Base-by-base conservation (phyloP, 2,113 vertebrate genomes). In the Anser cygnoides region DNA sequence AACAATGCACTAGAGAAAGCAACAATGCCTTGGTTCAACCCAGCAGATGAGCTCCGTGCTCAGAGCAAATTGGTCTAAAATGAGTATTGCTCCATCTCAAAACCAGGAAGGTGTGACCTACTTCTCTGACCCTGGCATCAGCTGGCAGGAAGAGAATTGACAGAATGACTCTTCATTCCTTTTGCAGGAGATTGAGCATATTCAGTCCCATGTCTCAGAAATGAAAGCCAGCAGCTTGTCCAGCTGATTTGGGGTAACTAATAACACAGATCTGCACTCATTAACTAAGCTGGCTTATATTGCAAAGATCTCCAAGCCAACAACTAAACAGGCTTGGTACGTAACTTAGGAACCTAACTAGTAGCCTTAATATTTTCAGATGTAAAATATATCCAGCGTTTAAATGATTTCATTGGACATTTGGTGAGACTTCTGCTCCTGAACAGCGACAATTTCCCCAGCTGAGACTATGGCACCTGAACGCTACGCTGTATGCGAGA, bases 1-100 rank as follows among this genome's bases (percentile, higher is more conserved):
- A 96, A 97, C 96, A 97, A 96, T 96, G 95, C 96, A 94, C 93
- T 84, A 92, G 96, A 96, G 95, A 97, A 96, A 94, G 93, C 95
- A 93, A 96, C 95, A 94, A 94, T 96, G 93, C 90, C 90, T 92
- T 93, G 76, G 86, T 92, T 97, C 95, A 92, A 95, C 93, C 90
- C 92, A 95, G 92, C 90, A 96, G 95, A 96, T 94, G 93, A 96
- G 96, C 92, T 96, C 92, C 10, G n/a, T 94, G 93, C 89, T 96
- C 90, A 95, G 84, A 97, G 89, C 76, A 96, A 96, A 96, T 96
- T 96, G 95, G 84, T 90, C 92, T 96, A 91, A 96, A 96, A 96
- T 89, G 95, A 97, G 80, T 92, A 95, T 96, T 95, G 84, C 93
- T 97, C 89, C 92, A 92, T 93, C 95, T 96, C 92, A 90, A 87